These are phyloP conservation scores for Diglossa brunneiventris DNA, from an alignment of 2,113 vertebrate genomes.

Conservation along the genomic window DNA sequence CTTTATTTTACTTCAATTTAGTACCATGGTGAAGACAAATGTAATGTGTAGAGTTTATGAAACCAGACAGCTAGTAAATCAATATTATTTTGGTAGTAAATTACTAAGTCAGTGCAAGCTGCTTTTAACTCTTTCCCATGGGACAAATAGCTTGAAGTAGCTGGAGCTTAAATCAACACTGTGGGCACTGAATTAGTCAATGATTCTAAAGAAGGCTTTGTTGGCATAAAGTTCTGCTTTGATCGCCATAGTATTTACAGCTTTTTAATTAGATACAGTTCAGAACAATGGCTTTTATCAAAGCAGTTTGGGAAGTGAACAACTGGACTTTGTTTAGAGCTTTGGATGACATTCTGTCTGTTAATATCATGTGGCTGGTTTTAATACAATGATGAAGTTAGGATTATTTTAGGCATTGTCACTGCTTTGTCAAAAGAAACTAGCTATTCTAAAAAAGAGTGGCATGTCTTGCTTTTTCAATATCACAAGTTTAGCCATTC, in stretches of 20 bases:
- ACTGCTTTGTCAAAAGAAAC: constrained; percentile 13
- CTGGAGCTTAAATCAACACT: constrained; percentile 62
- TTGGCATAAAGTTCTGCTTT: constrained; percentile 62
- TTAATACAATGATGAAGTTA: constrained; percentile 22
- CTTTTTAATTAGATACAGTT: constrained; percentile 65
- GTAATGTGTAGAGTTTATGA: constrained; percentile 48
- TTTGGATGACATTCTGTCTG: constrained; percentile 44
- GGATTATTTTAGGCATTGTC: constrained; percentile 11
- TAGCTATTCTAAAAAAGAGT: background rate
- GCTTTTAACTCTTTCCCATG: constrained; percentile 73
- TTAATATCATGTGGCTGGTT: constrained; percentile 42
- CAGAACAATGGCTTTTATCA: constrained; percentile 56
- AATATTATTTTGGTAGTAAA: constrained; percentile 69
- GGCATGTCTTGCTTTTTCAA: background rate
- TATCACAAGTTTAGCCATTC: background rate
- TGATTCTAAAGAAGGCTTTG: constrained; percentile 57
- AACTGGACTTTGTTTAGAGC: constrained; percentile 53
- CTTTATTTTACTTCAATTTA: constrained; percentile 40
- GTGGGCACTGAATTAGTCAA: constrained; percentile 48
- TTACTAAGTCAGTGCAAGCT: constrained; percentile 35
- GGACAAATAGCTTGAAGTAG: constrained; percentile 59
- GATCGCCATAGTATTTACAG: constrained; percentile 56
- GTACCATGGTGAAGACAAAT: constrained; percentile 53
- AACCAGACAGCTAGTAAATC: constrained; percentile 73
- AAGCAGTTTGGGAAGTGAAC: constrained; percentile 40